Evolutionary conservation across 2,888 invertebrate genomes (phyloP).

Genomic region (Diabrotica balteata): DNA sequence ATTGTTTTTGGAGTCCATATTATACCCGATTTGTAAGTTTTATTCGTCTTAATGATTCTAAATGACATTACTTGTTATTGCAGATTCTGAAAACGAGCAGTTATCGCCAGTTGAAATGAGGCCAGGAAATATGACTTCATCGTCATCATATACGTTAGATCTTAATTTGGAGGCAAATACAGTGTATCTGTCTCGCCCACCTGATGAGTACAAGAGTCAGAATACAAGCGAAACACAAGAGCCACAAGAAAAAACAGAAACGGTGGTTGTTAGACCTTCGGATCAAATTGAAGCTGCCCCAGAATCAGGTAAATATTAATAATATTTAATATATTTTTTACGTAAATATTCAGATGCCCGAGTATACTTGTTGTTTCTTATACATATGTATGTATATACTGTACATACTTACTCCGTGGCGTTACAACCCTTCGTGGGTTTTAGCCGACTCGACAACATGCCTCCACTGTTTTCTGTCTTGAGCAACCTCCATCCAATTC

Average conservation of each 20-base stretch:
- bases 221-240: constrained; percentile 27
- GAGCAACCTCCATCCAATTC: no score
- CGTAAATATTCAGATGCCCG: no score
- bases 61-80: constrained; percentile 32
- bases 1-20: no score
- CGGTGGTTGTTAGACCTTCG: constrained; percentile 58
- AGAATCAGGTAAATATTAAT: constrained; percentile 52
- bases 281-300: constrained; percentile 59
- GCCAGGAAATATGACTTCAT: constrained; percentile 55
- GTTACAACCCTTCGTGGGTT: no score
- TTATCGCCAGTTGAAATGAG: constrained; percentile 52
- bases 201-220: constrained; percentile 39
- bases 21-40: no score
- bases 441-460: no score
- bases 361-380: no score
- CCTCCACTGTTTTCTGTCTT: no score
- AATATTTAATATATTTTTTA: no score
- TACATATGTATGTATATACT: no score
- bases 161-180: constrained; percentile 71
- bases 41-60: no score
- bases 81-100: constrained; percentile 61
- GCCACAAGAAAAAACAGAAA: constrained; percentile 44
- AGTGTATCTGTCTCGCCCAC: constrained; percentile 65
- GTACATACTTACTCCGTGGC: no score
- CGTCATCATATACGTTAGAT: constrained; percentile 67